Base-by-base conservation (phyloP, 2,113 vertebrate genomes). In the Ahaetulla prasina region DNA sequence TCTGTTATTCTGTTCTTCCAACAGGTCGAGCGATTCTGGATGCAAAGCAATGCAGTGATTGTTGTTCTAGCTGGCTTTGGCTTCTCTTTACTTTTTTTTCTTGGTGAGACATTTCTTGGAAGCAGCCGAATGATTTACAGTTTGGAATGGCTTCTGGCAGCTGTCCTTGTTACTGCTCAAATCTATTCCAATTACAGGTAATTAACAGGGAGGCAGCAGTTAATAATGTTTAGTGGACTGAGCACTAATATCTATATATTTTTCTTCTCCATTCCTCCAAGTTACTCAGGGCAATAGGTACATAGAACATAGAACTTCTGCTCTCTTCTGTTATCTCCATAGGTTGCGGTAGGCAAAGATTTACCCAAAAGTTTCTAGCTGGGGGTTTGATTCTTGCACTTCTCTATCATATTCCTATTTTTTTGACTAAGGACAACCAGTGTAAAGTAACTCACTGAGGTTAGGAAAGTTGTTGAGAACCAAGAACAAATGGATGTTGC, bases 1-100 rank as follows among this genome's bases (percentile, higher is more conserved):
- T 18, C 52, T 53, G 12, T 53, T 53, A 18, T 53, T 53, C 52
- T 53, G 4, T 53, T 53, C 27, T n/a, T 43, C 27, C 27, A 20
- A 0, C 95, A 99, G 99, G 99, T 99, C 91, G 99, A 99, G 92
- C 97, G 99, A 54, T 99, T 99, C 97, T 99, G 99, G 99, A 98
- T 99, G 94, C 99, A 99, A 98, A 98, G 99, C 90, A 98, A 98
- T 0, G 98, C 98, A 0, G 98, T 98, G 86, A 96, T 99, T 95
- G 98, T 98, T 0, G 98, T 99, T 93, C 98, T 99, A 88, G 98
- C 99, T 0, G 99, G 99, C 90, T 91, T 98, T 1, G 99, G 99
- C 3, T 94, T 98, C 96, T 97, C 97, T 53, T 54, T 93, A 0
- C 96, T 98, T 3, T 89, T 94, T 80, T 95, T 91, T 0, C 89